Conservation (phyloP, 2,888 invertebrate genomes). For the Volucella bombylans region DNA sequence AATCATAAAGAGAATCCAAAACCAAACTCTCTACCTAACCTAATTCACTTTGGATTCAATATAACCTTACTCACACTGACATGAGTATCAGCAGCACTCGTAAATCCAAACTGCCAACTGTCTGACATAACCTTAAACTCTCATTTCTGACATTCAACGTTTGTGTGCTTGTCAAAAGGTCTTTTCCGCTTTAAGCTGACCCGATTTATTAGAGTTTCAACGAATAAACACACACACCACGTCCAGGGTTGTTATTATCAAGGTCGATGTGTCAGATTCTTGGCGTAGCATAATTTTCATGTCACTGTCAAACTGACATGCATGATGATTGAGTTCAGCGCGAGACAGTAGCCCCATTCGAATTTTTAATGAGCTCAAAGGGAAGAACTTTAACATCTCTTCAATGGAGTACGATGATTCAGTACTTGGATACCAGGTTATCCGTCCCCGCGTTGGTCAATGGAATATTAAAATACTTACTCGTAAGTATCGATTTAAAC, state of each 20-base stretch:
- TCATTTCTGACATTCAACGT: constrained; percentile 9
- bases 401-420: background rate
- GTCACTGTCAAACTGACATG: constrained; percentile 53
- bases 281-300: constrained; percentile 41
- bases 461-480: constrained; percentile 32
- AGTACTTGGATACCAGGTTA: background rate
- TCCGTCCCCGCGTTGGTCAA: background rate
- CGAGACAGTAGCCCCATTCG: constrained; percentile 8
- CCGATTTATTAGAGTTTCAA: constrained; percentile 12
- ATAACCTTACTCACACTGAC: background rate
- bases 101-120: constrained; percentile 17
- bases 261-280: constrained; percentile 28
- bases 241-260: constrained; percentile 19
- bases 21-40: background rate
- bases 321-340: constrained; percentile 25
- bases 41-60: background rate
- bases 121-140: constrained; percentile 20
- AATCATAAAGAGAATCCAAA: background rate
- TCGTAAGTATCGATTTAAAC: constrained; percentile 4
- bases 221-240: constrained; percentile 38
- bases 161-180: constrained; percentile 12
- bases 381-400: background rate
- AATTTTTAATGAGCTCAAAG: constrained; percentile 35
- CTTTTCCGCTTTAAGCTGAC: background rate
- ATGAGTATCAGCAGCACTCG: too few relatives aligned